These are phyloP conservation scores for Aromia moschata DNA, from an alignment of 2,888 invertebrate genomes.

Conservation along the genomic window DNA sequence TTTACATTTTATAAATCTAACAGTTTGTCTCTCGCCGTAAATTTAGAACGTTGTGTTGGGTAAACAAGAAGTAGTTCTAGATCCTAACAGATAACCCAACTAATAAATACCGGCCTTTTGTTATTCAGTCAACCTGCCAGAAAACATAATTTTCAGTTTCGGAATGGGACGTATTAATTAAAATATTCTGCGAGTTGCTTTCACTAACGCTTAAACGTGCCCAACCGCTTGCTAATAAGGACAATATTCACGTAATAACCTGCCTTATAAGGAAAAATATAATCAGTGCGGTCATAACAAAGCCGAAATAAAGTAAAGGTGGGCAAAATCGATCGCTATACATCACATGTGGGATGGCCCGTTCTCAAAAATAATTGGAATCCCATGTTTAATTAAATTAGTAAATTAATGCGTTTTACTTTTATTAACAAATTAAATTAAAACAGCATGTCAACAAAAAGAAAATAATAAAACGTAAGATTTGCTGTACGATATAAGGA, in stretches of 20 bases:
- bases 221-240: neutral
- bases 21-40: too few relatives aligned
- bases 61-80: neutral
- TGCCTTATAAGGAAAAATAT: slow-evolving; percentile 12
- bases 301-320: too few relatives aligned
- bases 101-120: neutral
- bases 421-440: too few relatives aligned
- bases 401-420: too few relatives aligned
- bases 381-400: too few relatives aligned
- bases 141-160: slow-evolving; percentile 6
- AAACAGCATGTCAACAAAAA: too few relatives aligned
- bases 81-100: neutral
- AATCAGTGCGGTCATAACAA: neutral
- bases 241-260: neutral
- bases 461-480: too few relatives aligned
- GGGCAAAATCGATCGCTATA: too few relatives aligned
- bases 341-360: too few relatives aligned
- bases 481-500: too few relatives aligned
- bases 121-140: neutral
- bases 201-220: neutral
- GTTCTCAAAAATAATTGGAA: too few relatives aligned
- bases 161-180: neutral
- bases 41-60: neutral
- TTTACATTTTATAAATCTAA: too few relatives aligned
- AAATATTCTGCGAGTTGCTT: neutral